These are phyloP conservation scores for Aphelocoma coerulescens DNA, from an alignment of 2,113 vertebrate genomes.

Conservation along the genomic window DNA sequence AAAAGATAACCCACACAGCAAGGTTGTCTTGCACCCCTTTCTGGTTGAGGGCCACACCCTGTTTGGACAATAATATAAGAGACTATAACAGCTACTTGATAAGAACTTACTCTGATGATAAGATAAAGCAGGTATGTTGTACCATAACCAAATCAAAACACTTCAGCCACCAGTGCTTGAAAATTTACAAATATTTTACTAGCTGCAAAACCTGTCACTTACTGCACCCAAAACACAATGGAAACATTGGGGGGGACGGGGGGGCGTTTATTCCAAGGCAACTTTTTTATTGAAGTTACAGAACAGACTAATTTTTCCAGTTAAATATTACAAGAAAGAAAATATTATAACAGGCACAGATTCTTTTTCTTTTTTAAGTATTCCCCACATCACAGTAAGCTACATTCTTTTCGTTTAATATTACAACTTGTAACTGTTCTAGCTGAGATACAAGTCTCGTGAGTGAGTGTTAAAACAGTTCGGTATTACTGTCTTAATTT, in stretches of 20 bases:
- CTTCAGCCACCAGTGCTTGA: not conserved
- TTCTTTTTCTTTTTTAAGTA: not conserved
- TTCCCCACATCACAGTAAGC: not conserved
- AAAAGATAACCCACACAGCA: not conserved
- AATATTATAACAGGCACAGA: not conserved
- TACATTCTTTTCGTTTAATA: not conserved
- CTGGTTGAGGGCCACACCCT: not conserved
- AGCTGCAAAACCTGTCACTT: not conserved
- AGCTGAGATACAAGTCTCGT: not conserved
- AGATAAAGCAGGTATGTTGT: not conserved
- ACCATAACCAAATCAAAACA: not conserved
- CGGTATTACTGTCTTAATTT: not conserved
- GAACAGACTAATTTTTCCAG: not conserved
- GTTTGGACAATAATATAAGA: not conserved
- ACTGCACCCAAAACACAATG: not conserved
- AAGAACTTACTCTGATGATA: not conserved
- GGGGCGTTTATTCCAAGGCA: not conserved
- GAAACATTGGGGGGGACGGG: not conserved
- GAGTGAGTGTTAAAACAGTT: not conserved
- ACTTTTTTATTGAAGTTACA: not conserved
- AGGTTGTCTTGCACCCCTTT: not conserved
- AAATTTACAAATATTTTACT: not conserved
- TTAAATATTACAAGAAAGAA: not conserved
- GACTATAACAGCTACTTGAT: not conserved
- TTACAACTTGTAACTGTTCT: not conserved